A percentile compares a stretch with the other conserved stretches of the same genome.
phyloP scores from a whole-genome alignment of 2,113 vertebrate genomes.

The Suncus etruscus region DNA sequence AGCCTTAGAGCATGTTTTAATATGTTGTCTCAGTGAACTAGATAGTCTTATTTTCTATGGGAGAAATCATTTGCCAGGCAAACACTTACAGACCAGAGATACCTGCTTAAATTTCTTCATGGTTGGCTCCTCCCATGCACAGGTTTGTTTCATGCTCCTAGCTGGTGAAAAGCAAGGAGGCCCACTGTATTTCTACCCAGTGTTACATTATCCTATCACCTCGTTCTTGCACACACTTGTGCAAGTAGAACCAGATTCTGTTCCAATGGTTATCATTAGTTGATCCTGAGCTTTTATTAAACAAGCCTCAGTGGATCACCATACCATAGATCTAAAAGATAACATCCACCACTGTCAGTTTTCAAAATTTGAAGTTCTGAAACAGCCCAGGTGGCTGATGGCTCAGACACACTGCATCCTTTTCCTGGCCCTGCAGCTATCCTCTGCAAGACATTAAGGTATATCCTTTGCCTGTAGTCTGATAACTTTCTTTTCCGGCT shows the following conservation, averaged over 20 bases:
- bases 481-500: slow-evolving; percentile 79
- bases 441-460: slow-evolving; percentile 72
- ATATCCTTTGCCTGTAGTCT: slow-evolving; percentile 66
- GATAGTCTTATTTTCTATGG: background rate
- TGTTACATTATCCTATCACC: background rate
- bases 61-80: slow-evolving; percentile 42
- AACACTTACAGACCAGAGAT: background rate
- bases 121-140: background rate
- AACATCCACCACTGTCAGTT: background rate
- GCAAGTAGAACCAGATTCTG: slow-evolving; percentile 17
- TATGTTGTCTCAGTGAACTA: slow-evolving; percentile 9
- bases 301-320: background rate
- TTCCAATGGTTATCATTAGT: slow-evolving; percentile 51
- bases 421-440: slow-evolving; percentile 67
- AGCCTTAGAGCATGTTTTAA: background rate
- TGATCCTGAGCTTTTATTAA: background rate
- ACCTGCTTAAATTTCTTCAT: background rate
- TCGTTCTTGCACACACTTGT: slow-evolving; percentile 35
- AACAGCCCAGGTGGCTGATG: slow-evolving; percentile 3
- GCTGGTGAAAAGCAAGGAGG: background rate
- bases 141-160: background rate
- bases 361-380: slow-evolving; percentile 45
- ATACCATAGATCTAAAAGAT: background rate
- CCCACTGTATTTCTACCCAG: background rate
- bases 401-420: slow-evolving; percentile 44